These are phyloP conservation scores for Cerastis rubricosa DNA, from an alignment of 2,888 invertebrate species.

Conservation along the genomic window DNA sequence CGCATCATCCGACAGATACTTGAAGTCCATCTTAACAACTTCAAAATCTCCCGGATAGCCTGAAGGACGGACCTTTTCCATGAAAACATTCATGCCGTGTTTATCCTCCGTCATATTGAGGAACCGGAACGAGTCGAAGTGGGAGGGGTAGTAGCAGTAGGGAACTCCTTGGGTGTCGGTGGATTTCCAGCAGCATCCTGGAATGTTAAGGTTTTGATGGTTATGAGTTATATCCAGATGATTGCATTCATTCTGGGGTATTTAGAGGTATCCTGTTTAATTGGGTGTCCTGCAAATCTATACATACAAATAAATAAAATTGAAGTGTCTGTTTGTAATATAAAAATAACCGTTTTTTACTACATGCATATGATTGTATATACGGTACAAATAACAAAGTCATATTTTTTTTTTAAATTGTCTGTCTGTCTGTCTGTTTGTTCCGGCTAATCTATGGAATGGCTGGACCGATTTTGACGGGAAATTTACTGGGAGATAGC, in stretches of 20 bases:
- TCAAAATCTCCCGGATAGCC: slow-evolving; percentile 92
- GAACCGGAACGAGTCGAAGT: slow-evolving; percentile 92
- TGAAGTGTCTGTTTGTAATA: too few relatives aligned
- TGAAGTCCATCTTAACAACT: slow-evolving; percentile 91
- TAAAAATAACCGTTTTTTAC: too few relatives aligned
- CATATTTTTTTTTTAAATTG: too few relatives aligned
- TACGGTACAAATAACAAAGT: too few relatives aligned
- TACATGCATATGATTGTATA: too few relatives aligned
- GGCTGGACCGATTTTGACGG: too few relatives aligned
- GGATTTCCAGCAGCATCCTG: slow-evolving; percentile 93
- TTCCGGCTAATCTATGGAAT: too few relatives aligned
- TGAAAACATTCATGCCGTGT: slow-evolving; percentile 91
- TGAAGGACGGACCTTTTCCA: slow-evolving; percentile 89
- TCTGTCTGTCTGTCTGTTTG: too few relatives aligned
- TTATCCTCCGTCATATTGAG: slow-evolving; percentile 91
- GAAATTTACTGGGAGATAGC: too few relatives aligned
- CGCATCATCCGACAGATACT: slow-evolving; percentile 91
- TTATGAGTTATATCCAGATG: too few relatives aligned
- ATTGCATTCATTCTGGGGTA: not conserved
- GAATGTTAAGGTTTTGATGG: not conserved
- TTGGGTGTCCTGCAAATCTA: not conserved
- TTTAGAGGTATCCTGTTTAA: not conserved
- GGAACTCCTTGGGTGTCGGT: slow-evolving; percentile 90
- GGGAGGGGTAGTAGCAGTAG: slow-evolving; percentile 93
- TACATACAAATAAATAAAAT: too few relatives aligned